Base-by-base conservation (phyloP, 2,888 invertebrate species). In the Tromatobia lineatoria region DNA sequence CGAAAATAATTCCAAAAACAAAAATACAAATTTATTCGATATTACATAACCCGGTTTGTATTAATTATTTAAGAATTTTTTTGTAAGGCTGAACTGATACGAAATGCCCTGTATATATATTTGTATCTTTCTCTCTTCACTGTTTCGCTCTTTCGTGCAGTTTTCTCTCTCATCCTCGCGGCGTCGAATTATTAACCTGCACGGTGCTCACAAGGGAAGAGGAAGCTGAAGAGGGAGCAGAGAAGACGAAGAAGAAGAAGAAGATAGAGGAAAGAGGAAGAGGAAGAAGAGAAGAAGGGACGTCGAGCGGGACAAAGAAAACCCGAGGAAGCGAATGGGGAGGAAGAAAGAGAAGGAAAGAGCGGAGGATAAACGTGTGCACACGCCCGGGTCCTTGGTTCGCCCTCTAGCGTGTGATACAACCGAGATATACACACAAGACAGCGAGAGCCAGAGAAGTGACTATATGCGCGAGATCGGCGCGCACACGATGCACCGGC, bases 181-280 rank as follows among this genome's bases (percentile, higher is more conserved):
- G 69, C 71, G 66, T 64, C 81, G 80, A 84, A 81, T 82, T 81
- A 84, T 74, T 71, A 80, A 76, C 34, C 75, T 61, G 70, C 59
- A 54, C 50, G 66, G 10, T 50, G 50, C 70, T 15, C 15, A 42
- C 42, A 38, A 59, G 69, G 45, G 64, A 42, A 70, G 47, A 67
- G 54, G 50, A 66, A 52, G 64, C 15, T 10, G 18, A 85, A 83
- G 80, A 85, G 85, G 87, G 86, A 88, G 86, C 82, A 82, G 83
- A 85, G 64, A 76, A 81, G 61, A 57, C 66, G 54, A 71, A 69
- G 82, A 78, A 59, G 66, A 52, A 67, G 75, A 81, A 54, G 42
- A 80, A 82, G 80, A 76, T 82, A 86, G 85, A 73, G 20, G 52
- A 69, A 52, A 29, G 59, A 52, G 8, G 57, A 82, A 38, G 66